A percentile compares a stretch with the other conserved stretches of the same genome.
These are phyloP conservation scores for Mesorhabditis sp. DNA, from an alignment of 2,888 invertebrate species.

Conservation along the genomic window DNA sequence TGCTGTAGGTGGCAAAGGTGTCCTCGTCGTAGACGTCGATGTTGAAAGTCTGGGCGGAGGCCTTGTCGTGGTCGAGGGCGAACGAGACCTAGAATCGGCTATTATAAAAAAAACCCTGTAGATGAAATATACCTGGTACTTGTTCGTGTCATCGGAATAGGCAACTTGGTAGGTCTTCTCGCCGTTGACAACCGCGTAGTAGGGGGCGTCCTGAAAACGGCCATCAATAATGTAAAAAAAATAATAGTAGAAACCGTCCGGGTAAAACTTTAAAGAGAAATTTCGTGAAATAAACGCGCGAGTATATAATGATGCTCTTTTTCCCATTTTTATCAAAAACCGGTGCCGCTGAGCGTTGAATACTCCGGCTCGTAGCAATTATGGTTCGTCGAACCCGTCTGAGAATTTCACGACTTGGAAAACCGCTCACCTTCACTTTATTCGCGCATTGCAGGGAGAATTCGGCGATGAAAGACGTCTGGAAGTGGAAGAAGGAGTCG, in stretches of 20 bases:
- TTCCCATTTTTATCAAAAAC: no score
- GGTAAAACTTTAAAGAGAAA: not conserved
- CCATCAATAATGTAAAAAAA: no score
- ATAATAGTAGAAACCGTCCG: not conserved
- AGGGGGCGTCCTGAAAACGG: slow-evolving; percentile 65
- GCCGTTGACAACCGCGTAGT: slow-evolving; percentile 85
- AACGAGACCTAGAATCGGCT: slow-evolving; percentile 71
- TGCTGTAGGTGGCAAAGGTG: slow-evolving; percentile 79
- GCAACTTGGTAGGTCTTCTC: slow-evolving; percentile 77
- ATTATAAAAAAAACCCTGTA: not conserved
- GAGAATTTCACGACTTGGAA: no score
- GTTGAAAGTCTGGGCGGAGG: slow-evolving; percentile 76
- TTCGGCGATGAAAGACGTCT: slow-evolving; percentile 83
- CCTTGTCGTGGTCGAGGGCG: slow-evolving; percentile 80
- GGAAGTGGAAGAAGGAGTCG: slow-evolving; percentile 82
- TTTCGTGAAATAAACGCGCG: not conserved
- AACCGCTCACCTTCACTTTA: slow-evolving; percentile 59
- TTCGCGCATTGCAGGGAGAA: slow-evolving; percentile 76
- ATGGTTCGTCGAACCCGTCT: no score
- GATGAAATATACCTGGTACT: slow-evolving; percentile 67
- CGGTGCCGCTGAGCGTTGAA: no score
- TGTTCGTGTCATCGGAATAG: slow-evolving; percentile 71
- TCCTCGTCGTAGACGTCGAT: slow-evolving; percentile 86
- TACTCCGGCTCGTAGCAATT: no score
- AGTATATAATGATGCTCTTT: not conserved